Conservation (phyloP, 1,140 invertebrate species). For the Euwallacea similis region DNA sequence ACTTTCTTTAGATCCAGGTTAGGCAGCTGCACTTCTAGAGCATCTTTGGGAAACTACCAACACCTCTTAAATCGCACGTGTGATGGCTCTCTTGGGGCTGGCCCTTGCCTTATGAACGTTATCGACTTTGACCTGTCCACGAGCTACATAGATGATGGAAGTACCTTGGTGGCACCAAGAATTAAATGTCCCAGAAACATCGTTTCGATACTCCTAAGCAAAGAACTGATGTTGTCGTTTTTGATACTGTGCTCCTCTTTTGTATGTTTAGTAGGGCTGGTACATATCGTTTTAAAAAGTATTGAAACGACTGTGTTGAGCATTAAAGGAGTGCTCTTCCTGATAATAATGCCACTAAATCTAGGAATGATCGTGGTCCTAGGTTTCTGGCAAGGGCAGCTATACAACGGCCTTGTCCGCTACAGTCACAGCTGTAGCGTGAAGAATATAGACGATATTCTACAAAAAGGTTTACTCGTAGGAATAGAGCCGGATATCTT, state of each 20-base stretch:
- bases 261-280: background rate
- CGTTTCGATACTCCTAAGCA: too few relatives aligned
- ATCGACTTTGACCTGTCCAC: background rate
- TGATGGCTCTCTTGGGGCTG: background rate
- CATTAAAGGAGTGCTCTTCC: background rate
- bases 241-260: background rate
- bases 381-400: slow-evolving; percentile 4
- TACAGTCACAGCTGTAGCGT: background rate
- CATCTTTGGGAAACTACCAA: background rate
- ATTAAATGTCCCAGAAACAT: slow-evolving; percentile 1
- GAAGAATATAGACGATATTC: slow-evolving; percentile 9
- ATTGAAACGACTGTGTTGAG: background rate
- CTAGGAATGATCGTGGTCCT: background rate
- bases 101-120: background rate
- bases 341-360: background rate
- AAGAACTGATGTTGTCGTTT: too few relatives aligned
- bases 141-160: slow-evolving; percentile 13
- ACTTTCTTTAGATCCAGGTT: background rate
- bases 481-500: slow-evolving; percentile 9
- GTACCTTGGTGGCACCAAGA: background rate
- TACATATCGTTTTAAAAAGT: too few relatives aligned
- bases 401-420: slow-evolving; percentile 3
- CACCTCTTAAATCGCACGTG: background rate
- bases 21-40: background rate
- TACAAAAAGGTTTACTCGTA: background rate